Evolutionary conservation across 92 coral and sea anemone species (phyloP), one percentile per base, ranked within the genome.

Genomic region (Heteractis magnifica): DNA sequence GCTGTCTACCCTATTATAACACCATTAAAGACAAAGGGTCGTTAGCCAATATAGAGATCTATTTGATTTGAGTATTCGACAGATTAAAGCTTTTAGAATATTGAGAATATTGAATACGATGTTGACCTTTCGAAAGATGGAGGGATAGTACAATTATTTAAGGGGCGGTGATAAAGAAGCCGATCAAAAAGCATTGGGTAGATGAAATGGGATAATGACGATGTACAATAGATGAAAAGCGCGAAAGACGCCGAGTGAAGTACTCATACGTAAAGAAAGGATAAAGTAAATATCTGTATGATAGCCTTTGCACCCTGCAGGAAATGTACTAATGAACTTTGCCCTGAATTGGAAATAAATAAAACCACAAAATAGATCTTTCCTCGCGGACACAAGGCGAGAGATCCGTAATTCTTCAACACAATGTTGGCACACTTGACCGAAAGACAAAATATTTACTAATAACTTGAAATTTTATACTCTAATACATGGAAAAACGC

Each of bases 21-120:
- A 71, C 55, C 81, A 78, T 78, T 78, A 78, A 78, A 58, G 65
- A 78, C 49, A 78, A 74, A 49, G 78, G 7, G 44, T 68, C 73
- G 73, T 68, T 68, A 68, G 15, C 73, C 49, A 68, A 68, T 68
- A 68, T 68, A 68, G n/a, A 64, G 71, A 68, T 68, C 73, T 20
- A 68, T 68, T 68, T 68, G 73, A 68, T 68, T 68, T 68, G 48
- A 4, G 13, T 68, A 68, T 68, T 68, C 49, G 73, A 68, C 49
- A 68, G 73, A 68, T 68, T 68, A 68, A 68, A 50, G 73, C 73
- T 68, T 68, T 68, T 23, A 68, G 49, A 48, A 26, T 26, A 68
- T 68, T 68, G 73, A 68, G 73, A 26, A 68, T 68, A 68, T 68
- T 68, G 71, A 64, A 68, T 14, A 68, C 73, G 26, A 68, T 68